Percentiles rank a stretch among this genome's conserved stretches.
phyloP scores from a whole-genome alignment of 2,797 vertebrate genomes.

The Coranthus polyacanthus region DNA sequence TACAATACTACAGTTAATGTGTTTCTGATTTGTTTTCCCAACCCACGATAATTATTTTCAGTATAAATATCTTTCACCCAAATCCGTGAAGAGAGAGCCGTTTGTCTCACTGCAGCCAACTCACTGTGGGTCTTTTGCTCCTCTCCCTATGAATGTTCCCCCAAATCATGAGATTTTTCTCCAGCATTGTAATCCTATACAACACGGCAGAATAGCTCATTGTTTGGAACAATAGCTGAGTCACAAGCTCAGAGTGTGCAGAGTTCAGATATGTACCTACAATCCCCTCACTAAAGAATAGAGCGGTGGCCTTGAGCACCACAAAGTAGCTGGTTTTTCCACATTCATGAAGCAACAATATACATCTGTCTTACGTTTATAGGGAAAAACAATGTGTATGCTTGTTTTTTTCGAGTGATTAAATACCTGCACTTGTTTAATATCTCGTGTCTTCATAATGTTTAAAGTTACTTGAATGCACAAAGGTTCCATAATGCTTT shows the following conservation, averaged over 20 bases:
- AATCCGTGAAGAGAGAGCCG: conserved; percentile 22
- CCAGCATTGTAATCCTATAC: conserved; percentile 44
- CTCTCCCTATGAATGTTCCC: conserved; percentile 13
- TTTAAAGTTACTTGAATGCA: too few species aligned
- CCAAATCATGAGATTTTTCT: conserved; percentile 52
- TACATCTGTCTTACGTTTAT: neutral
- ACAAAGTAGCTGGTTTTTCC: conserved; percentile 8
- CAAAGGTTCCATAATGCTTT: too few species aligned
- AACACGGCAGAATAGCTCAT: conserved; percentile 51
- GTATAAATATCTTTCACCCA: conserved; percentile 4
- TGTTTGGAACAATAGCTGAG: conserved; percentile 64
- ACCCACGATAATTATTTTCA: conserved; percentile 18
- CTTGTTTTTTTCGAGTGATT: too few species aligned
- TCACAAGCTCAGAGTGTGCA: conserved; percentile 44
- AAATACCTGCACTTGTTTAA: too few species aligned
- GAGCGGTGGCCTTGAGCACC: conserved; percentile 4
- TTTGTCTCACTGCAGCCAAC: conserved; percentile 47
- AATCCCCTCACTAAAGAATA: conserved; percentile 35
- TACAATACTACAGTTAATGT: conserved; percentile 5
- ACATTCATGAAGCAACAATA: conserved; percentile 9
- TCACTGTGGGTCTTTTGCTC: conserved; percentile 35
- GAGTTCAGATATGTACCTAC: conserved; percentile 36
- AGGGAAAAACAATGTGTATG: too few species aligned
- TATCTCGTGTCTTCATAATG: too few species aligned
- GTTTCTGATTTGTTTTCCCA: conserved; percentile 22